These are phyloP conservation scores for Atta cephalotes DNA, from an alignment of 1,140 invertebrate species.

Conservation along the genomic window DNA sequence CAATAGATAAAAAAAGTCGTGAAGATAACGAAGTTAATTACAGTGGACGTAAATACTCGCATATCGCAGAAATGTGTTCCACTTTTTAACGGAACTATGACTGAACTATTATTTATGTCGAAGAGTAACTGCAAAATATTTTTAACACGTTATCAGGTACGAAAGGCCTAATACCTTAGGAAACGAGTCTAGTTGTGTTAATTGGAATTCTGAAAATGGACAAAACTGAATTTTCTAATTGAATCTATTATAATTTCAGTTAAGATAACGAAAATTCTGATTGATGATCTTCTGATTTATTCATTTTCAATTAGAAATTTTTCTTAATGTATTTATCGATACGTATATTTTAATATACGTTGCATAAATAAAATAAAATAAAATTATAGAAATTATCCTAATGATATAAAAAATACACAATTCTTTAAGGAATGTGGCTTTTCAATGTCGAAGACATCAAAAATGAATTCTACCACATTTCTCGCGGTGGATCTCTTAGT, in stretches of 20 bases:
- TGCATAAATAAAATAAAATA: neutral
- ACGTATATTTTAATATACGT: neutral
- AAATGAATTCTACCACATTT: neutral
- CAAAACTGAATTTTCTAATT: no score
- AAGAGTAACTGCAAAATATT: slow-evolving; percentile 1
- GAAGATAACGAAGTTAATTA: slow-evolving; percentile 53
- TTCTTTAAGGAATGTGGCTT: neutral
- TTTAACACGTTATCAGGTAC: neutral
- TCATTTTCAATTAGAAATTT: no score
- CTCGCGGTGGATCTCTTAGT: neutral
- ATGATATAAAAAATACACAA: neutral
- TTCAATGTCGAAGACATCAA: neutral
- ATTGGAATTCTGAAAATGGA: no score
- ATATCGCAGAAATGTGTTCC: slow-evolving; percentile 37
- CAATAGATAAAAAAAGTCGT: slow-evolving; percentile 48
- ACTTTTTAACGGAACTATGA: neutral
- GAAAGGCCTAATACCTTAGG: neutral
- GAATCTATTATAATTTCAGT: no score
- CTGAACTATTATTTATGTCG: slow-evolving; percentile 21
- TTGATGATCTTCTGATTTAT: no score
- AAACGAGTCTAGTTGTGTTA: no score
- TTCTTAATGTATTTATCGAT: no score
- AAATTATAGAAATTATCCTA: neutral
- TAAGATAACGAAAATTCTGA: no score
- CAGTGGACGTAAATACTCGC: neutral